Evolutionary conservation across 2,797 vertebrate species (phyloP).

Genomic region (Botia almorhae): DNA sequence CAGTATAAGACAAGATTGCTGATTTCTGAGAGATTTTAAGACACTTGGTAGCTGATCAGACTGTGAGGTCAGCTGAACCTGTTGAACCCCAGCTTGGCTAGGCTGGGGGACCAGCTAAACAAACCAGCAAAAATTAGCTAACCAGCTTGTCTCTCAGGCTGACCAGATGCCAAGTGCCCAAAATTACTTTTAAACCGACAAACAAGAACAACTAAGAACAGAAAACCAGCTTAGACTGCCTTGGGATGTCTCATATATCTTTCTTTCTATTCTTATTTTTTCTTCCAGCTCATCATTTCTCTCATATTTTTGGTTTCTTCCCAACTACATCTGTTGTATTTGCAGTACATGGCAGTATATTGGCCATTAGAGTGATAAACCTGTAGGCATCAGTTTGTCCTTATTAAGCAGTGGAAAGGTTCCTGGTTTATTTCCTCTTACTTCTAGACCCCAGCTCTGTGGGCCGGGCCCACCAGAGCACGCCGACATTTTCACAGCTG

Average conservation of each 20-base stretch:
- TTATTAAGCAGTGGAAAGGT: conserved; percentile 55
- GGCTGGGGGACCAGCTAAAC: neutral
- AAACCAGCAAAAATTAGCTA: neutral
- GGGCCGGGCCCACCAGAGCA: conserved; percentile 57
- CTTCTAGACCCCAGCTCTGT: conserved; percentile 53
- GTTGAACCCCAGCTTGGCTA: neutral
- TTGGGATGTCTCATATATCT: neutral
- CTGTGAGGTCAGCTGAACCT: neutral
- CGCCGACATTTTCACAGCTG: conserved; percentile 74
- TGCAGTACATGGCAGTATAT: conserved; percentile 36
- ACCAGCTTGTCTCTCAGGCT: neutral
- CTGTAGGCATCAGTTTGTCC: conserved; percentile 48
- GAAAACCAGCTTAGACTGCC: neutral
- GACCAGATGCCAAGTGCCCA: neutral
- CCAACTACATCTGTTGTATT: conserved; percentile 31
- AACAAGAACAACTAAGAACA: neutral
- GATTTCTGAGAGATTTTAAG: too few relatives aligned
- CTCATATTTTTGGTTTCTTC: neutral
- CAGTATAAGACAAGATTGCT: too few relatives aligned
- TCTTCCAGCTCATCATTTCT: conserved; percentile 43
- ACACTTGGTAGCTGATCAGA: too few relatives aligned
- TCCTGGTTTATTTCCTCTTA: conserved; percentile 45
- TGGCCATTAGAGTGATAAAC: conserved; percentile 61
- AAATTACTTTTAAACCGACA: neutral
- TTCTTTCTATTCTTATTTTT: conserved; percentile 10